Evolutionary conservation across 2,888 invertebrate species (phyloP).

Genomic region (Erpobdella octoculata): DNA sequence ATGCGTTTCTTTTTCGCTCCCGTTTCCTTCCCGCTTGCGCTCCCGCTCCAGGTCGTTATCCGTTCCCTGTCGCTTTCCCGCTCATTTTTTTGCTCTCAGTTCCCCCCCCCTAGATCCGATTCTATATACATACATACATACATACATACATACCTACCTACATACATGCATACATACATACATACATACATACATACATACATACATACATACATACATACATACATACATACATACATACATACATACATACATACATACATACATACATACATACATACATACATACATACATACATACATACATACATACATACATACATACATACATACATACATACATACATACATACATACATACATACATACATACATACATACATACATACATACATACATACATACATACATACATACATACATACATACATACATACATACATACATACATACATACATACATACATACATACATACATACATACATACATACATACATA

Average conservation of each 20-base stretch:
- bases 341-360: constrained; percentile 1
- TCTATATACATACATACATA: no score
- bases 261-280: background rate
- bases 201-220: background rate
- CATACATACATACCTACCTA: no score
- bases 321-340: background rate
- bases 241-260: background rate
- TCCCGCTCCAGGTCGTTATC: no score
- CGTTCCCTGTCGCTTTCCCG: no score
- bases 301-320: background rate
- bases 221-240: background rate
- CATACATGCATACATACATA: no score
- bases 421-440: background rate
- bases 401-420: background rate
- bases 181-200: constrained; percentile 1
- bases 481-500: background rate
- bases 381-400: no score
- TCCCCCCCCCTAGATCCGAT: no score
- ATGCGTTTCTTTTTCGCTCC: no score
- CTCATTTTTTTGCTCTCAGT: no score
- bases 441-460: background rate
- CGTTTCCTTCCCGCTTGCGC: no score
- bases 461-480: background rate
- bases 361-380: no score
- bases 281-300: constrained; percentile 1